These are phyloP conservation scores for Polyommatus iphigenia DNA, from an alignment of 2,888 invertebrate genomes.

Conservation along the genomic window DNA sequence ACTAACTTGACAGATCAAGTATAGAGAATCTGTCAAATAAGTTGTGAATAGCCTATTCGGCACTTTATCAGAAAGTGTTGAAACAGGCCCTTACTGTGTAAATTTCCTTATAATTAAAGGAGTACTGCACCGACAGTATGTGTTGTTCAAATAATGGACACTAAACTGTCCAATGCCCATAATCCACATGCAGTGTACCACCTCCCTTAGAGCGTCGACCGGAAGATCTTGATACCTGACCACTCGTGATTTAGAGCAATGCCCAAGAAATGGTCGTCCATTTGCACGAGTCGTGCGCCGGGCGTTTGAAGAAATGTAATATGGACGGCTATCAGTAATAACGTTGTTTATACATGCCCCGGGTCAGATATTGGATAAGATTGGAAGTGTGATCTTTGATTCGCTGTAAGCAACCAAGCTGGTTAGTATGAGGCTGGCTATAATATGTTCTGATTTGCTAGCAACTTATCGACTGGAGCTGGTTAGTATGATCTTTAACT, in stretches of 20 bases:
- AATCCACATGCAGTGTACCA: constrained; percentile 42
- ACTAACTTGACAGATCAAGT: too few species aligned
- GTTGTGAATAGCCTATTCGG: too few species aligned
- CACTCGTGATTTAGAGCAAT: constrained; percentile 72
- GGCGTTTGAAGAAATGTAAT: constrained; percentile 53
- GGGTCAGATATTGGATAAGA: constrained; percentile 23
- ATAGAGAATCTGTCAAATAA: too few species aligned
- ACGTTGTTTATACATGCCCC: constrained; percentile 36
- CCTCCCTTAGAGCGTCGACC: constrained; percentile 53
- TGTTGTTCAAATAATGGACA: too few species aligned
- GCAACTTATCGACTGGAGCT: neutral
- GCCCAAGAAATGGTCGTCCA: constrained; percentile 66
- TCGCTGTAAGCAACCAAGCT: neutral
- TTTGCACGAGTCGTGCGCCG: constrained; percentile 62
- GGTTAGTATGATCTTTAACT: neutral
- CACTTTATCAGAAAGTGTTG: too few species aligned
- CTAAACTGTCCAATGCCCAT: neutral
- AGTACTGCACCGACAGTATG: too few species aligned
- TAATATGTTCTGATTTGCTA: too few species aligned
- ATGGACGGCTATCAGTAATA: constrained; percentile 43
- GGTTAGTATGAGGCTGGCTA: neutral
- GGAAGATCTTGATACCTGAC: constrained; percentile 64
- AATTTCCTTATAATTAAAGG: too few species aligned
- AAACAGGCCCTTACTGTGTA: too few species aligned
- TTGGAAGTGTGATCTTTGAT: constrained; percentile 19